phyloP scores from a whole-genome alignment of 2,888 invertebrate genomes.

The Drosophila pseudotalamancana region DNA sequence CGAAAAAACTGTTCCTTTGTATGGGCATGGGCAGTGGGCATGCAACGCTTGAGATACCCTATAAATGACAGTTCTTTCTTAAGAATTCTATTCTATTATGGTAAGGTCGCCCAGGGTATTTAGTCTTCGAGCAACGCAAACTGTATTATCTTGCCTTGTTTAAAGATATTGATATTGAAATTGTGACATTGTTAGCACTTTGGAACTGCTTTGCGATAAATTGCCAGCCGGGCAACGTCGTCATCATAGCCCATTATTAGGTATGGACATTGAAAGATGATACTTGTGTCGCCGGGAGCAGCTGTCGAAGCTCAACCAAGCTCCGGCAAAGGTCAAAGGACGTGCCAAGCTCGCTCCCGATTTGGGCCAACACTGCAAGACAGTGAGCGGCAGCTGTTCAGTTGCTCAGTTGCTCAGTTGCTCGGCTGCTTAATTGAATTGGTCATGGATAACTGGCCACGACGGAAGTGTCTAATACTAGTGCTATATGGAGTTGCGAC shows the following conservation, averaged over 20 bases:
- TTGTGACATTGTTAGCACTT: background rate
- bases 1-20: background rate
- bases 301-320: slow-evolving; percentile 53
- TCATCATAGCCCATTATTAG: slow-evolving; percentile 26
- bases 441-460: slow-evolving; percentile 66
- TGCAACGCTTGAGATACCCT: slow-evolving; percentile 26
- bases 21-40: background rate
- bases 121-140: too few relatives aligned
- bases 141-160: too few relatives aligned
- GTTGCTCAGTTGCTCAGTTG: slow-evolving; percentile 51
- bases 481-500: slow-evolving; percentile 34
- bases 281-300: slow-evolving; percentile 46
- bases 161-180: slow-evolving; percentile 4
- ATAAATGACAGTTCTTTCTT: background rate
- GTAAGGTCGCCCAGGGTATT: background rate
- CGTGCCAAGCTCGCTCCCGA: slow-evolving; percentile 28
- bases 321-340: slow-evolving; percentile 26
- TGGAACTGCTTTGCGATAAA: background rate
- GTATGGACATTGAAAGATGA: slow-evolving; percentile 50
- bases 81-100: background rate
- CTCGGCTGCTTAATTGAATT: slow-evolving; percentile 66
- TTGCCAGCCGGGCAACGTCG: slow-evolving; percentile 5
- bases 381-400: slow-evolving; percentile 40
- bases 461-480: slow-evolving; percentile 27
- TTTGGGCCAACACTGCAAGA: slow-evolving; percentile 4